A percentile compares a stretch with the other conserved stretches of the same genome.
These are phyloP conservation scores for Argentina silus DNA, from an alignment of 2,797 vertebrate species.

Conservation along the genomic window DNA sequence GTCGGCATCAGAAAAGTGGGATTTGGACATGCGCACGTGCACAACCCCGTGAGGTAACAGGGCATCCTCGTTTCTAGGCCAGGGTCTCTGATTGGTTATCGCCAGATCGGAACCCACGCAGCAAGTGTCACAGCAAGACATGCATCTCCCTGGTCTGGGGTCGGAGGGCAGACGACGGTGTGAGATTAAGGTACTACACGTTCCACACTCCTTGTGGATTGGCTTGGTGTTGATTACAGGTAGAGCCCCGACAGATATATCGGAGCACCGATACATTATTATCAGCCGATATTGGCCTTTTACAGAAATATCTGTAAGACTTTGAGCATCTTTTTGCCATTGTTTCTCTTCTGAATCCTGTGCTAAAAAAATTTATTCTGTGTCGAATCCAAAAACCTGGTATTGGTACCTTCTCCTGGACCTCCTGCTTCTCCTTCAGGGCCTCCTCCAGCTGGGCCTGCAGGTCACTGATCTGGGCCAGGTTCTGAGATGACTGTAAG, in stretches of 20 bases:
- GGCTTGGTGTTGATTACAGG: slow-evolving; percentile 27
- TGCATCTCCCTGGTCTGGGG: neutral
- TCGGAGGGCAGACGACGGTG: neutral
- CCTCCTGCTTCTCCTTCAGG: slow-evolving; percentile 92
- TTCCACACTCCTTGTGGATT: slow-evolving; percentile 6
- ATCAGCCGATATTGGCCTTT: too few relatives aligned
- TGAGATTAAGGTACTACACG: slow-evolving; percentile 11
- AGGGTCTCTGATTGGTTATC: slow-evolving; percentile 22
- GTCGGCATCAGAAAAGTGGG: neutral
- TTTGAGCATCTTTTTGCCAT: too few relatives aligned
- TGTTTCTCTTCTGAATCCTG: too few relatives aligned
- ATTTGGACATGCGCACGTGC: neutral
- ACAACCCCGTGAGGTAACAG: neutral
- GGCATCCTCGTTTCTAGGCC: slow-evolving; percentile 7
- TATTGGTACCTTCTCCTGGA: slow-evolving; percentile 90
- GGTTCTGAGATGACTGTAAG: slow-evolving; percentile 87
- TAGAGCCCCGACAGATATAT: slow-evolving; percentile 22
- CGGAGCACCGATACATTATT: neutral
- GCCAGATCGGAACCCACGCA: neutral
- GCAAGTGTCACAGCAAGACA: neutral
- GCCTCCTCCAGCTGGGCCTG: slow-evolving; percentile 93
- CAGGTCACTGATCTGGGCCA: slow-evolving; percentile 95
- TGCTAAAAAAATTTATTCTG: too few relatives aligned
- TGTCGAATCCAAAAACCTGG: too few relatives aligned
- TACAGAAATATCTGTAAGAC: too few relatives aligned